Conservation (phyloP, 2,797 vertebrate species). For the Chaenodraco wilsoni region DNA sequence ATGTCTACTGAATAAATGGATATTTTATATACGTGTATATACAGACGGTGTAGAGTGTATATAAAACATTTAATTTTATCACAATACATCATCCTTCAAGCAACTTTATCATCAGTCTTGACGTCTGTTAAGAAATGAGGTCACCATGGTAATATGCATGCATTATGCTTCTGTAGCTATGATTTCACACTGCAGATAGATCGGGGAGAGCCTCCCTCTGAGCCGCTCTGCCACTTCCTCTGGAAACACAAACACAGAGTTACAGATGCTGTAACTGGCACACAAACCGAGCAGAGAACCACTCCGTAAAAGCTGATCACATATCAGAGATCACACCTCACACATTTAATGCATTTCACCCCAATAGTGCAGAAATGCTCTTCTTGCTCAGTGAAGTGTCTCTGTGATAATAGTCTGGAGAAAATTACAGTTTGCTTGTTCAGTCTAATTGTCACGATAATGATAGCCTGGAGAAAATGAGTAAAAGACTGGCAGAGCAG, state of each 20-base stretch:
- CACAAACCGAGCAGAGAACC: neutral
- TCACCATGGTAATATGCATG: neutral
- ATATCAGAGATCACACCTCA: no score
- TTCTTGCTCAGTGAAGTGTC: neutral
- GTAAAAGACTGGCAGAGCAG: slow-evolving; percentile 16
- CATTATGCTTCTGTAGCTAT: neutral
- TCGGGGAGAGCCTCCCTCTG: neutral
- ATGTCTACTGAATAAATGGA: neutral
- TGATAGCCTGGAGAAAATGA: slow-evolving; percentile 1
- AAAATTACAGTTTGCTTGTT: neutral
- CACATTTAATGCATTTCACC: neutral
- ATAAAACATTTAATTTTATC: neutral
- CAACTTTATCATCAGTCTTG: neutral
- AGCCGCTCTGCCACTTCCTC: slow-evolving; percentile 22
- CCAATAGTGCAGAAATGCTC: neutral
- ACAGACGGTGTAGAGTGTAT: neutral
- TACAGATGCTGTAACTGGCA: slow-evolving; percentile 17
- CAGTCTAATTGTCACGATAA: neutral
- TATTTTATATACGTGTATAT: slow-evolving; percentile 5
- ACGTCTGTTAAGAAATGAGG: neutral
- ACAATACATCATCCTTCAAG: neutral
- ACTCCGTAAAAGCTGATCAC: neutral
- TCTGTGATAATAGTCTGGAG: neutral
- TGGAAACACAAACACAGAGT: slow-evolving; percentile 38
- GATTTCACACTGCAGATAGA: neutral